Conservation (phyloP, 2,113 vertebrate species). For the Philantomba maxwellii region DNA sequence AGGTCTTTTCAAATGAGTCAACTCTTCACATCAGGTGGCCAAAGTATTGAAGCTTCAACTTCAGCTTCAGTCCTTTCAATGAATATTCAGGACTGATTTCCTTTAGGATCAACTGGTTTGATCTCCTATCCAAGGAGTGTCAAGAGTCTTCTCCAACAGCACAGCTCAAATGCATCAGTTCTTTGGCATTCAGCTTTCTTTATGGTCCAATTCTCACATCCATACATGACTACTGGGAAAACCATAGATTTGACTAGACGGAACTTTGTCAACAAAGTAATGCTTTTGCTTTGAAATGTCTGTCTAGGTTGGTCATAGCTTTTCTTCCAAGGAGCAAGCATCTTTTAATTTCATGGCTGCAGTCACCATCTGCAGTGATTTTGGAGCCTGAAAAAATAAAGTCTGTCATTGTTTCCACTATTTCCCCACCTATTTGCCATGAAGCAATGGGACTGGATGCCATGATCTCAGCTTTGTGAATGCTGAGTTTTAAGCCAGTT, state of each 20-base stretch:
- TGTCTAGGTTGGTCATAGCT: background rate
- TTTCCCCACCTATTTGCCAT: background rate
- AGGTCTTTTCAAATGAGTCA: background rate
- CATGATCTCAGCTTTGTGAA: background rate
- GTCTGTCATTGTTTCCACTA: background rate
- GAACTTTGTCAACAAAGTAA: background rate
- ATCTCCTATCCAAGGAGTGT: background rate
- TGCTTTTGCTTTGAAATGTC: background rate
- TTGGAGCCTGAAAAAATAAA: background rate
- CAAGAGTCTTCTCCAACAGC: background rate
- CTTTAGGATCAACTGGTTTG: background rate
- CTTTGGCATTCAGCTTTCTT: background rate
- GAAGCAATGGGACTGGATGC: accelerated
- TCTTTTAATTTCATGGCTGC: background rate
- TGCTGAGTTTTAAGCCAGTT: background rate
- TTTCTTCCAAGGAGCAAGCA: background rate
- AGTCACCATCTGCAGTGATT: background rate
- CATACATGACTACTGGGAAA: background rate
- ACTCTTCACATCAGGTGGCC: background rate
- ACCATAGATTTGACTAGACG: background rate
- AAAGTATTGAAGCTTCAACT: background rate
- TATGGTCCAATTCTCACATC: background rate
- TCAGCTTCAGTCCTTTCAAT: background rate
- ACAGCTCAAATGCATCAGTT: background rate
- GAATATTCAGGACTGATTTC: background rate